Conservation (phyloP, 2,888 invertebrate species). For the Cataglyphis cursor region DNA sequence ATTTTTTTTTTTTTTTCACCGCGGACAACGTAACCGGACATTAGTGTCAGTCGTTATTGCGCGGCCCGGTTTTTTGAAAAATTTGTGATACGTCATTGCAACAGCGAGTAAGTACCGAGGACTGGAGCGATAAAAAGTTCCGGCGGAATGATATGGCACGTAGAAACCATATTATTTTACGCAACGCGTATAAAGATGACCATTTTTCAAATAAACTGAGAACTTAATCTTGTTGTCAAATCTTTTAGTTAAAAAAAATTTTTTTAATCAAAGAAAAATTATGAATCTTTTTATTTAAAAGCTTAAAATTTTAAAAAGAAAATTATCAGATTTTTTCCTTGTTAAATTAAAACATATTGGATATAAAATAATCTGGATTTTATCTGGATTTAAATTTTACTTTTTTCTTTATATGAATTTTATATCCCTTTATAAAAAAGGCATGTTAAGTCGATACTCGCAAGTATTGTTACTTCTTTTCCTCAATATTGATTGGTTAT, state of each 20-base stretch:
- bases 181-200: slow-evolving; percentile 23
- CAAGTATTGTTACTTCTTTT: too few relatives aligned
- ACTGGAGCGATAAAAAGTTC: slow-evolving; percentile 25
- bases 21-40: slow-evolving; percentile 8
- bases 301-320: background rate
- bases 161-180: slow-evolving; percentile 38
- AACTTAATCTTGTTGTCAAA: background rate
- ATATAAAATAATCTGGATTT: too few relatives aligned
- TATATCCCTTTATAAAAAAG: too few relatives aligned
- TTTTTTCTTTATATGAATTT: background rate
- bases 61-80: slow-evolving; percentile 42
- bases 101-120: slow-evolving; percentile 8
- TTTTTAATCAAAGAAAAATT: background rate
- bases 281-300: background rate
- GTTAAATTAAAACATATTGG: background rate
- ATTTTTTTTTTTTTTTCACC: background rate
- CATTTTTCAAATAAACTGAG: slow-evolving; percentile 25
- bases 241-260: background rate
- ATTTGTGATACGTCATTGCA: slow-evolving; percentile 29
- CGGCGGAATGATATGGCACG: background rate
- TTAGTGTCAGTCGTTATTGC: slow-evolving; percentile 32
- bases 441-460: too few relatives aligned
- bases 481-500: too few relatives aligned
- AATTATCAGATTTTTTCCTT: background rate
- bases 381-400: background rate